Evolutionary conservation across 2,888 invertebrate species (phyloP).

Genomic region (Leucophenga maculata): DNA sequence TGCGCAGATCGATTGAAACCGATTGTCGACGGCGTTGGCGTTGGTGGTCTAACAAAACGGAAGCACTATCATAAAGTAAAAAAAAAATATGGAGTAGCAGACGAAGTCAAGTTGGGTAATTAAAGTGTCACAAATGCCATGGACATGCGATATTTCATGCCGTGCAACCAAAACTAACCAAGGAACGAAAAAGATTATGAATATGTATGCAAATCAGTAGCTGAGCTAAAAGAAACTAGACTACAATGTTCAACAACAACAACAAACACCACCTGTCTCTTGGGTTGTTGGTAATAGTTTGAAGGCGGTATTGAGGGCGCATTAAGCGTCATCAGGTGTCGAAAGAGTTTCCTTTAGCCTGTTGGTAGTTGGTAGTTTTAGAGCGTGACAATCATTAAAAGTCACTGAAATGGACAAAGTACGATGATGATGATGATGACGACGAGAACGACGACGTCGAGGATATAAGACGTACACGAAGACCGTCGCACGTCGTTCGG

Average conservation of each 20-base stretch:
- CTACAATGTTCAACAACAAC: not conserved
- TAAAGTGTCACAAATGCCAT: slow-evolving; percentile 63
- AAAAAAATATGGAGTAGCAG: slow-evolving; percentile 4
- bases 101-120: slow-evolving; percentile 52
- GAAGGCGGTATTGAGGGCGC: slow-evolving; percentile 3
- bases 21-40: slow-evolving; percentile 15
- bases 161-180: slow-evolving; percentile 35
- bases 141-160: slow-evolving; percentile 67
- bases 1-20: slow-evolving; percentile 39
- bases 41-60: not conserved
- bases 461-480: slow-evolving; percentile 10
- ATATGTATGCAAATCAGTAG: slow-evolving; percentile 65
- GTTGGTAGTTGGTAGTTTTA: slow-evolving; percentile 14
- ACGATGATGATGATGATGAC: not conserved
- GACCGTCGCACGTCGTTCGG: slow-evolving; percentile 41
- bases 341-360: not conserved
- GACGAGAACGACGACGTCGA: not conserved
- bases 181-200: slow-evolving; percentile 56
- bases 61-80: slow-evolving; percentile 24
- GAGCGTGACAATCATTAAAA: slow-evolving; percentile 65
- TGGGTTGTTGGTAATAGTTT: not conserved
- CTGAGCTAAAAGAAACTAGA: not conserved
- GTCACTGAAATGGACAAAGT: slow-evolving; percentile 42
- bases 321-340: slow-evolving; percentile 20
- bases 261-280: slow-evolving; percentile 15